Base-by-base conservation (phyloP, 2,888 invertebrate genomes). In the Ophonus ardosiacus region DNA sequence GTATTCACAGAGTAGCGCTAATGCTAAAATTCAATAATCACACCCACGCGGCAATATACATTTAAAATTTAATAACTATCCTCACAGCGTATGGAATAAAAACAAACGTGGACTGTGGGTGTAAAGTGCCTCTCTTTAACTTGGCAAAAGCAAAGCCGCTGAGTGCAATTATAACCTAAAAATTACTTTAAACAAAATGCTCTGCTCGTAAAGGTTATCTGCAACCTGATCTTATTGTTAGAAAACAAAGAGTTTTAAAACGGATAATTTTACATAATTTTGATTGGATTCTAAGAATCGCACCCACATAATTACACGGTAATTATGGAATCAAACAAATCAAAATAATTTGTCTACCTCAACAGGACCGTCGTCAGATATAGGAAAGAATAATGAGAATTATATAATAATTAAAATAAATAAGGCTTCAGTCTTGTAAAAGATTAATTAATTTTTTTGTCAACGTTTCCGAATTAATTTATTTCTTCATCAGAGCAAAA, bases 241-340 rank as follows among this genome's bases (percentile, higher is more conserved):
- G 40, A 74, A 18, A 51, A 74, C 71, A 74, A 74, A 40, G 38
- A 31, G 17, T 68, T 43, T 68, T 31, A 43, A 74, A 43, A n/a
- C 10, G 71, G 43, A 40, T 18, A 78, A 78, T 24, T 57, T 78
- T 57, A 57, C 78, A 24, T 78, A 17, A 31, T 17, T 74, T 51
- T 74, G 78, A 59, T 57, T 24, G 15, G 78, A 15, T 57, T 78
- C 78, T 78, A 43, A 59, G 78, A 78, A 78, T 78, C 8, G 21
- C 79, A 61, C 79, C 79, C 61, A 79, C 57, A 43, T 74, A 74
- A 74, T 74, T 74, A 43, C 18, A 17, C n/a, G 57, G 13, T 79
- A 61, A 79, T 79, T 79, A 79, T 61, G 38, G 40, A 78, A 78
- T 78, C 31, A 78, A 57, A 78, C 56, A 61, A 79, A 59, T 59